phyloP scores from a whole-genome alignment of 35 echinoderm and acorn worm species.

The Anneissia japonica region DNA sequence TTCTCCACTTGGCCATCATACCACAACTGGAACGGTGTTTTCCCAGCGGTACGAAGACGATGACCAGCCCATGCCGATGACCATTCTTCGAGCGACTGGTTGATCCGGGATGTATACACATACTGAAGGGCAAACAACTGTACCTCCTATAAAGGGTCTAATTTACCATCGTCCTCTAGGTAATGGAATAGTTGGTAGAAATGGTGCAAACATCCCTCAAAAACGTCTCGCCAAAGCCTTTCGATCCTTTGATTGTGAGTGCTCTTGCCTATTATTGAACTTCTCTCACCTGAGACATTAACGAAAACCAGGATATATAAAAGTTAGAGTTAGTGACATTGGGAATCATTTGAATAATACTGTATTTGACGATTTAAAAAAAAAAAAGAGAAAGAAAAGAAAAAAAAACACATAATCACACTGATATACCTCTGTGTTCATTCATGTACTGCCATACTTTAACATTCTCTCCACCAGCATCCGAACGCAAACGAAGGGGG shows the following conservation, averaged over 20 bases:
- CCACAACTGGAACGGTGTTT: neutral
- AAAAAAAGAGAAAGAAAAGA: no score
- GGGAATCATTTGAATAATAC: no score
- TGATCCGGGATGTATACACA: conserved; percentile 4
- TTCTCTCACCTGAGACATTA: conserved; percentile 11
- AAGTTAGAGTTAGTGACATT: no score
- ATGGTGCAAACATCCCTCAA: conserved; percentile 10
- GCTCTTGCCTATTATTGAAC: conserved; percentile 43
- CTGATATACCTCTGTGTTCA: neutral
- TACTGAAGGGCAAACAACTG: conserved; percentile 23
- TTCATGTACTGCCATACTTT: conserved; percentile 21
- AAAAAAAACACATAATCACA: no score
- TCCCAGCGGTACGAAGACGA: neutral
- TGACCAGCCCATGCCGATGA: neutral
- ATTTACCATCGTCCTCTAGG: neutral
- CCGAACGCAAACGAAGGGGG: conserved; percentile 23
- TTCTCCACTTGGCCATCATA: neutral
- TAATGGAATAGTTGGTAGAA: conserved; percentile 6
- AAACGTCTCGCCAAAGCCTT: conserved; percentile 50
- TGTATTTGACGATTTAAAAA: no score
- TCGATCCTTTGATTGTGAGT: conserved; percentile 45
- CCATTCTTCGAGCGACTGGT: neutral
- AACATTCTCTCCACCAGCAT: conserved; percentile 29
- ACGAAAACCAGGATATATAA: no score
- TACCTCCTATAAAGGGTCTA: conserved; percentile 12